Evolutionary conservation across 1,140 invertebrate species (phyloP).

Genomic region (Sminthurides bifidus): DNA sequence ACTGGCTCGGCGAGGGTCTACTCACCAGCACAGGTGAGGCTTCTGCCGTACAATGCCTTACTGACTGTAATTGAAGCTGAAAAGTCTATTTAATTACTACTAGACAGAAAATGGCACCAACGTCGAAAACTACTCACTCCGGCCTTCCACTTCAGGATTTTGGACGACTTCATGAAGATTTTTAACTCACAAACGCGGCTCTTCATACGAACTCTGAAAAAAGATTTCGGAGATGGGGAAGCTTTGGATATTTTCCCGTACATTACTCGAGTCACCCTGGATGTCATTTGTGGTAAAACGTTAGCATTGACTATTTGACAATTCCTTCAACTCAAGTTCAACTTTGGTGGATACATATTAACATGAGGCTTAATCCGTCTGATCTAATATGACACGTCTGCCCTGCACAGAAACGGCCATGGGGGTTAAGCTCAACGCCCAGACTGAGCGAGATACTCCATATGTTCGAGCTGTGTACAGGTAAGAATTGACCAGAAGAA

Average conservation of each 20-base stretch:
- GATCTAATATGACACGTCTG: background rate
- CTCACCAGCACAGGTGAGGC: too few species aligned
- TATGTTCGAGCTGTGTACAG: conserved; percentile 45
- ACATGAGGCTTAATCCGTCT: background rate
- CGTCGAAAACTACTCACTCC: conserved; percentile 72
- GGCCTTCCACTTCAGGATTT: conserved; percentile 77
- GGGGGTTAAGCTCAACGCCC: conserved; percentile 46
- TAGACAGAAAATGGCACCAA: conserved; percentile 42
- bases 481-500: conserved; percentile 19
- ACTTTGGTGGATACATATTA: background rate
- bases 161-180: conserved; percentile 69
- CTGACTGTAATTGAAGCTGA: too few species aligned
- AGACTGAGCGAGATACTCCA: conserved; percentile 41
- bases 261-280: conserved; percentile 57
- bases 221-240: conserved; percentile 42
- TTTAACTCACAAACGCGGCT: conserved; percentile 63
- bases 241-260: conserved; percentile 54
- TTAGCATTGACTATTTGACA: background rate
- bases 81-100: too few species aligned
- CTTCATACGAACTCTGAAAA: conserved; percentile 51
- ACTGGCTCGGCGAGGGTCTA: conserved; percentile 33
- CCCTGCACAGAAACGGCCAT: conserved; percentile 45
- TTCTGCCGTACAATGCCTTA: conserved; percentile 35
- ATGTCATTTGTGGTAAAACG: conserved; percentile 62
- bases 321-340: background rate